Evolutionary conservation across 2,113 vertebrate genomes (phyloP).

Genomic region (Microcebus ravelobensis): DNA sequence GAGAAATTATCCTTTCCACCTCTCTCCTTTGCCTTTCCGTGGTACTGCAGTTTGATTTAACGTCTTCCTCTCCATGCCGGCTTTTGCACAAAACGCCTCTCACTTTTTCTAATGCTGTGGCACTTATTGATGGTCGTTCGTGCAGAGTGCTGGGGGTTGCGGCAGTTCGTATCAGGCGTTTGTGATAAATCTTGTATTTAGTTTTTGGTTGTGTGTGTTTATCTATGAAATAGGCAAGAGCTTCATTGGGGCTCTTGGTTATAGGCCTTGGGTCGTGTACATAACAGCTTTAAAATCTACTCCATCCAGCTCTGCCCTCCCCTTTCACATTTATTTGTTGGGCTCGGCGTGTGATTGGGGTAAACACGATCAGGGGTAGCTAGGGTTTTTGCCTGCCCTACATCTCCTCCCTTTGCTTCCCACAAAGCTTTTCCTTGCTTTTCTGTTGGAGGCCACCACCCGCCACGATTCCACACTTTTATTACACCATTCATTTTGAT

Average conservation of each 20-base stretch:
- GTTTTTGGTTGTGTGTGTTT: slow-evolving; percentile 27
- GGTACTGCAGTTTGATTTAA: slow-evolving; percentile 51
- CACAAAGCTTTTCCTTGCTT: not conserved
- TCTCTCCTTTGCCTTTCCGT: slow-evolving; percentile 63
- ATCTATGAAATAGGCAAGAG: slow-evolving; percentile 28
- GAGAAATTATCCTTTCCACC: slow-evolving; percentile 70
- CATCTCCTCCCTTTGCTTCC: not conserved
- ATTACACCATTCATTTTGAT: not conserved
- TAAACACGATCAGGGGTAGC: not conserved
- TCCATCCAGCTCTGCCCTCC: not conserved
- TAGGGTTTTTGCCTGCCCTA: not conserved
- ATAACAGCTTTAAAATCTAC: not conserved
- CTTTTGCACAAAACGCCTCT: slow-evolving; percentile 53
- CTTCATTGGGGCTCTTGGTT: not conserved
- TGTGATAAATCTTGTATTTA: slow-evolving; percentile 30
- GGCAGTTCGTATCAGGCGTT: slow-evolving; percentile 39
- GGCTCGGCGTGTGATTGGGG: not conserved
- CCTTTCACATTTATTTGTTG: slow-evolving; percentile 2
- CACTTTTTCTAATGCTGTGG: slow-evolving; percentile 1
- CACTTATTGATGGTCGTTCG: slow-evolving; percentile 20
- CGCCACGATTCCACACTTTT: not conserved
- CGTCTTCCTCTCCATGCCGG: not conserved
- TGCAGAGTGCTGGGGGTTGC: not conserved
- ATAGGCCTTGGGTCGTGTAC: not conserved
- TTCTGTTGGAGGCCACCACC: not conserved